Evolutionary conservation across 2,888 invertebrate species (phyloP), one percentile per base, ranked within the genome.

Genomic region (Nycteola revayana): DNA sequence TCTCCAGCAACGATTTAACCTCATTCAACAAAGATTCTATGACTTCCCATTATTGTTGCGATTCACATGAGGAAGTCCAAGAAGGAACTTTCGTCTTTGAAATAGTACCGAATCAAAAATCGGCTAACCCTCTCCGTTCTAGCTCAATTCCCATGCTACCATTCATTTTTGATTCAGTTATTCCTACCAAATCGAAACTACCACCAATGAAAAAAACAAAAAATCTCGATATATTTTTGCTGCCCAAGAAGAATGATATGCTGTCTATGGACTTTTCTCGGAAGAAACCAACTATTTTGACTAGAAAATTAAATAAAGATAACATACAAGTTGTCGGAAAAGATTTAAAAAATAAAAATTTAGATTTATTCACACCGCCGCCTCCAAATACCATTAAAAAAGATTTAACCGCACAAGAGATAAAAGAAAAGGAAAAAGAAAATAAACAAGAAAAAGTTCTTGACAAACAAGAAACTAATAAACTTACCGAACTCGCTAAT

Each of bases 61-160:
- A 76, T 8, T 83, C 86, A 1, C 80, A 77, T 30, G 86, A 84
- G 32, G 66, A 75, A 14, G 32, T 68, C 0, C 70, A 74, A 20
- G 83, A 85, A 41, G 75, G 78, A 4, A 68, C 72, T 1, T 47
- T 81, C 1, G 59, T 72, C 24, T 66, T 83, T 1, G 82, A 86
- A 38, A 50, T 82, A 7, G 49, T 56, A 1, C 66, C 78, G 0
- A 76, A 66, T 38, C 53, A 57, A 28, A 54, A 40, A 11, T 32
- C 32, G 3, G n/a, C 35, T 3, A 50, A 50, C 25, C 32, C 34
- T n/a, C n/a, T n/a, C n/a, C n/a, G n/a, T n/a, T n/a, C n/a, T n/a
- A 2, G 7, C 9, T 9, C 23, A 8, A 2, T 32, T 5, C 39
- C 55, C 1, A 55, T 65, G 17, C 48, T 74, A 20, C 73, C 76